These are phyloP conservation scores for Phymastichus coffea DNA, from an alignment of 1,140 invertebrate genomes.

Conservation along the genomic window DNA sequence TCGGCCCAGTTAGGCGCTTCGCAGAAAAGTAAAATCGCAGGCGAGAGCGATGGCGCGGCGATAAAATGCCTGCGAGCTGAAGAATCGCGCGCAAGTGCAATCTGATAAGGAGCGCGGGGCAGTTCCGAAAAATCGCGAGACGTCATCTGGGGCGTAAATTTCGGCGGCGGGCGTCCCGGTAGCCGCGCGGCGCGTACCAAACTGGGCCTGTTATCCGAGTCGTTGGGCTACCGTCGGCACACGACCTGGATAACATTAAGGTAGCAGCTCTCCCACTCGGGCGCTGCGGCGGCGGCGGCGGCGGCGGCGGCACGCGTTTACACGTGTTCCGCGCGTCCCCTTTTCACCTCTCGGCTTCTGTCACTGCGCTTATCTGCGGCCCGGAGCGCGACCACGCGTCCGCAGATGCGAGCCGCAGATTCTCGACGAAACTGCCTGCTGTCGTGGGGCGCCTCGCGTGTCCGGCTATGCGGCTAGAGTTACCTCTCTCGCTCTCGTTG, in stretches of 20 bases:
- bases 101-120: too few relatives aligned
- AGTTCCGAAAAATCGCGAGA: conserved; percentile 38
- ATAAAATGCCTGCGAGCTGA: too few relatives aligned
- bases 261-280: too few relatives aligned
- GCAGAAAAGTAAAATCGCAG: too few relatives aligned
- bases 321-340: conserved; percentile 36
- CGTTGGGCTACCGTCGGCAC: conserved; percentile 48
- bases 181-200: conserved; percentile 37
- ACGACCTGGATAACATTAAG: too few relatives aligned
- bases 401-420: conserved; percentile 11
- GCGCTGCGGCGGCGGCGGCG: too few relatives aligned
- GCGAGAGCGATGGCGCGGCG: too few relatives aligned
- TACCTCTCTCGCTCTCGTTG: conserved; percentile 3
- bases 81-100: too few relatives aligned
- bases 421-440: conserved; percentile 22
- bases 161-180: conserved; percentile 42
- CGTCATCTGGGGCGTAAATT: conserved; percentile 50
- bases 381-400: neutral
- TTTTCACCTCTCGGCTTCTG: neutral
- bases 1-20: too few relatives aligned
- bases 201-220: conserved; percentile 45
- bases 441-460: too few relatives aligned
- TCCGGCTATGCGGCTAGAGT: conserved; percentile 4
- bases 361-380: neutral
- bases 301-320: too few relatives aligned